Percentiles rank a stretch among this genome's conserved stretches.
Conservation (phyloP, 2,888 invertebrate species). For the Drosophila longiperda region DNA sequence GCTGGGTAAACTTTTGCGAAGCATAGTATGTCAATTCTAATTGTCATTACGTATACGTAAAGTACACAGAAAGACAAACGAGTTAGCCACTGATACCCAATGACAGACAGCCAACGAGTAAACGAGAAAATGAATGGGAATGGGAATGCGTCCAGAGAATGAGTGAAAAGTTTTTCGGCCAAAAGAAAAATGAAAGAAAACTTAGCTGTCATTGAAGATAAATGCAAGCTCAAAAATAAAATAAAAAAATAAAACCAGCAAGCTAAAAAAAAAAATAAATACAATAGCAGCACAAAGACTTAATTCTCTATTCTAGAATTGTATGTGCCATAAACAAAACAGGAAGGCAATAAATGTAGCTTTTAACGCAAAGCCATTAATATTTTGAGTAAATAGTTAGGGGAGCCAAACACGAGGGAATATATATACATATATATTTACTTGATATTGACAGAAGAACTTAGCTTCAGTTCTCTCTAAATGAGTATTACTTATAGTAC, state of each 20-base stretch:
- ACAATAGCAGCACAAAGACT: background rate
- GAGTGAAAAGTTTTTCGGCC: constrained; percentile 70
- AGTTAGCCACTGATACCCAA: constrained; percentile 78
- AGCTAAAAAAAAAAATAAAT: constrained; percentile 5
- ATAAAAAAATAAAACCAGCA: constrained; percentile 13
- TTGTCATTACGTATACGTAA: constrained; percentile 81
- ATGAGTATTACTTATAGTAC: background rate
- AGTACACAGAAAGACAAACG: constrained; percentile 78
- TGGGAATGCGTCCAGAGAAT: constrained; percentile 25
- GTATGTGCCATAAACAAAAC: background rate
- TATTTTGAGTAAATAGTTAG: background rate
- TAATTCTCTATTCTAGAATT: constrained; percentile 2
- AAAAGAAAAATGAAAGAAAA: constrained; percentile 80
- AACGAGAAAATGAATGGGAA: constrained; percentile 56
- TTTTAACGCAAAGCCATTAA: background rate
- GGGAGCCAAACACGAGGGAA: background rate
- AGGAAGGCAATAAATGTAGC: background rate
- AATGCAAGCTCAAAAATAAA: constrained; percentile 61
- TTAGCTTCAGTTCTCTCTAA: background rate
- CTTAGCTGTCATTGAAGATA: constrained; percentile 80
- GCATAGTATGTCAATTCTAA: constrained; percentile 78
- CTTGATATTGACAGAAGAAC: background rate
- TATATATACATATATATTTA: background rate
- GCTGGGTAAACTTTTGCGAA: constrained; percentile 62
- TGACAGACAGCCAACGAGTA: constrained; percentile 64